Conservation (phyloP, 2,797 vertebrate genomes). For the Chaetodon trifasciatus region DNA sequence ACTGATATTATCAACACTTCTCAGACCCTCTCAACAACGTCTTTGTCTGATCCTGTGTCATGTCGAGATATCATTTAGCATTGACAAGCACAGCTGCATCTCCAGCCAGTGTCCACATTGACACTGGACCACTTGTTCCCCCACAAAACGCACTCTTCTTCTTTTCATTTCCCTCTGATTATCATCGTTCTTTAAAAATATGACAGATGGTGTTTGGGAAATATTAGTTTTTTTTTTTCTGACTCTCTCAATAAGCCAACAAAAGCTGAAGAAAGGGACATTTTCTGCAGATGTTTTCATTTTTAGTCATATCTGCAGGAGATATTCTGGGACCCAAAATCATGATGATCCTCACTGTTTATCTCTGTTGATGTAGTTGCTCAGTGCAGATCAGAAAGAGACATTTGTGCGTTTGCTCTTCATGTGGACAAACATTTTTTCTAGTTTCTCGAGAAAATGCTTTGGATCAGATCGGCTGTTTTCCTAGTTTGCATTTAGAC, state of each 20-base stretch:
- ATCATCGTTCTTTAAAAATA: conserved; percentile 35
- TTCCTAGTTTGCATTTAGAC: not conserved
- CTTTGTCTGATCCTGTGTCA: conserved; percentile 27
- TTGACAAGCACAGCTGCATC: conserved; percentile 33
- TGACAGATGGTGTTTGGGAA: conserved; percentile 40
- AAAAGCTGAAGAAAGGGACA: conserved; percentile 14
- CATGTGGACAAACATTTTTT: not conserved
- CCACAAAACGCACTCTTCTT: conserved; percentile 23
- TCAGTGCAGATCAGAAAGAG: conserved; percentile 6
- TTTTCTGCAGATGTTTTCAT: conserved; percentile 37
- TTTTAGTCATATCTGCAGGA: not conserved
- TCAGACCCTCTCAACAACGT: not conserved
- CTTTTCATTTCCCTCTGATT: conserved; percentile 38
- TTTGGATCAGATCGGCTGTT: not conserved
- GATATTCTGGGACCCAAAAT: not conserved
- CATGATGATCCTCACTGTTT: not conserved
- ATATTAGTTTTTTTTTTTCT: conserved; percentile 11
- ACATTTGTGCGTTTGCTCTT: not conserved
- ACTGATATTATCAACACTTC: conserved; percentile 8
- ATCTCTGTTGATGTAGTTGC: conserved; percentile 13
- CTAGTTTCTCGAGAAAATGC: not conserved
- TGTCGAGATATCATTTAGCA: conserved; percentile 4
- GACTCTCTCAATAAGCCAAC: not conserved
- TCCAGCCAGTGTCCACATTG: conserved; percentile 31
- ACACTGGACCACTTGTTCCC: conserved; percentile 30